phyloP scores from a whole-genome alignment of 2,888 invertebrate genomes.

The Helicoverpa assulta region DNA sequence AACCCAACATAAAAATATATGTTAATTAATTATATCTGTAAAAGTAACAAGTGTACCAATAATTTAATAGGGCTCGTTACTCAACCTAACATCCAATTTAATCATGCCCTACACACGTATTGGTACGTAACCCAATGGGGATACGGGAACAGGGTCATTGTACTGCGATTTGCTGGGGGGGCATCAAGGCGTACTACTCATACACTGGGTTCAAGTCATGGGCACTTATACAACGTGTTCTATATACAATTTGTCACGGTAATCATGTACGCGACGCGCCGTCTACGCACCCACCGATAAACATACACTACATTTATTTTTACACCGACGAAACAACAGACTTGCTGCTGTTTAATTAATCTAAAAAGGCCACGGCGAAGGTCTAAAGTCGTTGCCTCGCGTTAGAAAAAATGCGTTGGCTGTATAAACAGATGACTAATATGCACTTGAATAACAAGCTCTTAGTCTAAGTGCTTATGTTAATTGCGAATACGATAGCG shows the following conservation, averaged over 20 bases:
- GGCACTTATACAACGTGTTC: constrained; percentile 64
- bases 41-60: constrained; percentile 13
- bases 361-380: constrained; percentile 83
- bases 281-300: constrained; percentile 77
- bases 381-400: constrained; percentile 67
- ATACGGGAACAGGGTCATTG: constrained; percentile 75
- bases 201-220: constrained; percentile 62
- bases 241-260: constrained; percentile 78
- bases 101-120: constrained; percentile 30
- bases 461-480: constrained; percentile 43
- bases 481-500: constrained; percentile 39
- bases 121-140: constrained; percentile 61
- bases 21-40: background rate
- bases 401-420: constrained; percentile 40
- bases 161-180: constrained; percentile 74
- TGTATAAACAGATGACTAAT: constrained; percentile 52
- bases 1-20: background rate
- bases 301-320: constrained; percentile 75
- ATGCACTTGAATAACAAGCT: constrained; percentile 35
- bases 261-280: constrained; percentile 74
- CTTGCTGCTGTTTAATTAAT: constrained; percentile 75
- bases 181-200: constrained; percentile 70
- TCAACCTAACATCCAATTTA: constrained; percentile 28
- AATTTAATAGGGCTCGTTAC: constrained; percentile 10
- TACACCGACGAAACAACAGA: constrained; percentile 71